Evolutionary conservation across 2,888 invertebrate species (phyloP).

Genomic region (Magallana nippona): DNA sequence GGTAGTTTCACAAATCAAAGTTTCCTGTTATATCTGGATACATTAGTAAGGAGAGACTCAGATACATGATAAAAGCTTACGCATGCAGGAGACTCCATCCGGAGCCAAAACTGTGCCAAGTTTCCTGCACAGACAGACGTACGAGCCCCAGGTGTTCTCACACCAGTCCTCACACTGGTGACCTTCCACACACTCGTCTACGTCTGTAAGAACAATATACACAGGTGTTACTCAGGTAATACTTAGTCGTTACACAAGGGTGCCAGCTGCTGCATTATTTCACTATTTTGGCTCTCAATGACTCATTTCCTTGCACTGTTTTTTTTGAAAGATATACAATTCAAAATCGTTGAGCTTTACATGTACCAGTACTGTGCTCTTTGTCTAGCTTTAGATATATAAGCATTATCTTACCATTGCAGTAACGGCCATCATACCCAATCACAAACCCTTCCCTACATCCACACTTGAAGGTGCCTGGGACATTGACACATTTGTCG

Average conservation of each 20-base stretch:
- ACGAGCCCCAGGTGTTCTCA: slow-evolving; percentile 70
- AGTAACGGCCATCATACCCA: slow-evolving; percentile 39
- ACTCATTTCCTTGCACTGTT: no score
- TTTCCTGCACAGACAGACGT: slow-evolving; percentile 63
- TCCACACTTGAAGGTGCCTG: slow-evolving; percentile 45
- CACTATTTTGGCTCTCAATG: no score
- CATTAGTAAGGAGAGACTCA: no score
- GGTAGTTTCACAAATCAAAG: no score
- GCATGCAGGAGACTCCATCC: slow-evolving; percentile 62
- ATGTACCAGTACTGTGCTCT: not conserved
- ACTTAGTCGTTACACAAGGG: no score
- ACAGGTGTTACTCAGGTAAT: no score
- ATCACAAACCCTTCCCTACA: slow-evolving; percentile 48
- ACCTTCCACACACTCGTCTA: slow-evolving; percentile 72
- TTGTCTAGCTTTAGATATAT: not conserved
- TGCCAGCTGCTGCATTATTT: no score
- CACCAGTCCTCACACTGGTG: slow-evolving; percentile 66
- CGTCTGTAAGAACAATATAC: slow-evolving; percentile 57
- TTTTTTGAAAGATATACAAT: no score
- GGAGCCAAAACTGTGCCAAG: slow-evolving; percentile 56
- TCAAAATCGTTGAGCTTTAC: no score
- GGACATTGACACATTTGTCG: slow-evolving; percentile 46
- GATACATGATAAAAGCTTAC: slow-evolving; percentile 49
- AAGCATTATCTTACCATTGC: slow-evolving; percentile 32
- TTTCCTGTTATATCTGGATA: no score